phyloP scores from a whole-genome alignment of 1,140 invertebrate species.

The Eufriesea mexicana region DNA sequence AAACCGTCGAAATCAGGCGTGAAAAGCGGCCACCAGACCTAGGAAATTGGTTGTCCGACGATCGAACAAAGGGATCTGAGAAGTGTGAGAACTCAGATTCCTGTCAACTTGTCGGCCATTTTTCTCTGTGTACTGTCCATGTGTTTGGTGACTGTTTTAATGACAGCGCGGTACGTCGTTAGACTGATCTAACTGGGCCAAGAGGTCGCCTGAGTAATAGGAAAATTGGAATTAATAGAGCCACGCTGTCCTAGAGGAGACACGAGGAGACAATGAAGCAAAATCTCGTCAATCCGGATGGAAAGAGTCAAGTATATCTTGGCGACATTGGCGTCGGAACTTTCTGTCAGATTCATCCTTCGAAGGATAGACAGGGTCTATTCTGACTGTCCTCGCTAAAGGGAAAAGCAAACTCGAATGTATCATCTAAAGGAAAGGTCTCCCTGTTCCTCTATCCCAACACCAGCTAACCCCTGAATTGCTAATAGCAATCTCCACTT shows the following conservation, averaged over 20 bases:
- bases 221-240: conserved; percentile 12
- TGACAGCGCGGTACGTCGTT: background rate
- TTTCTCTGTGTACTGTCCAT: background rate
- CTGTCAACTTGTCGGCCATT: too few relatives aligned
- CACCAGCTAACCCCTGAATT: background rate
- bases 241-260: background rate
- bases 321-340: too few relatives aligned
- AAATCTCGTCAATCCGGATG: background rate
- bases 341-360: too few relatives aligned
- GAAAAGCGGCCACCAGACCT: background rate
- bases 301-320: too few relatives aligned
- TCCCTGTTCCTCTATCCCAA: too few relatives aligned
- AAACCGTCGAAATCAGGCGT: background rate
- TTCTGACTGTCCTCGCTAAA: background rate
- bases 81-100: background rate
- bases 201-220: conserved; percentile 4
- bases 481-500: background rate
- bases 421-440: too few relatives aligned
- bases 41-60: background rate
- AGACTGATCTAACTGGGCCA: background rate
- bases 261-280: background rate
- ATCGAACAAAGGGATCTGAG: background rate
- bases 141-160: background rate
- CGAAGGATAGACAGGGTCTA: too few relatives aligned
- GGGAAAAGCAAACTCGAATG: background rate